Evolutionary conservation across 2,797 vertebrate species (phyloP).

Genomic region (Apodemus agrarius): DNA sequence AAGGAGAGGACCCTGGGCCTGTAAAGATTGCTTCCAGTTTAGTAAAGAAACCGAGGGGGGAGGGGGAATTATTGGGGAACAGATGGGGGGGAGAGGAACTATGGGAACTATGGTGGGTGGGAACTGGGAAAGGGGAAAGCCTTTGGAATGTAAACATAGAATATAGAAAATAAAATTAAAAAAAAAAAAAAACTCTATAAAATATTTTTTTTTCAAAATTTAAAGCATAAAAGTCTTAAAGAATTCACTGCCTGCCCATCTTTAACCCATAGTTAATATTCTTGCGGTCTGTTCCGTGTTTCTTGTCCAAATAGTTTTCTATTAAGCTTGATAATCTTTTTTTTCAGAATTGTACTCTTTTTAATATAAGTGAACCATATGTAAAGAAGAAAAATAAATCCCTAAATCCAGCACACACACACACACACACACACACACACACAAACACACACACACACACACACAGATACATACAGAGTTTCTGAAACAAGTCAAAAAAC

Average conservation of each 20-base stretch:
- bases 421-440: constrained; percentile 17
- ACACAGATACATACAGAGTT: not conserved
- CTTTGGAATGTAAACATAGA: too few species aligned
- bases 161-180: too few species aligned
- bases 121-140: too few species aligned
- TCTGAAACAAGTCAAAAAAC: constrained; percentile 42
- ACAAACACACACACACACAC: not conserved
- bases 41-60: too few species aligned
- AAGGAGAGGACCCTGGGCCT: too few species aligned
- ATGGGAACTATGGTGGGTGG: too few species aligned
- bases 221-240: not conserved
- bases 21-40: too few species aligned
- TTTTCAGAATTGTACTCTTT: not conserved
- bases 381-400: not conserved
- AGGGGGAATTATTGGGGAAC: too few species aligned
- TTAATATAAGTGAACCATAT: not conserved
- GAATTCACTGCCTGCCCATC: not conserved
- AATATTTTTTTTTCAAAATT: not conserved
- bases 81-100: too few species aligned
- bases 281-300: rapidly evolving
- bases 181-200: constrained; percentile 9
- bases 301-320: not conserved
- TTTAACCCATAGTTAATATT: not conserved
- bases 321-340: not conserved
- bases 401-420: not conserved